Percentiles rank a stretch among this genome's conserved stretches.
Conservation (phyloP, 1,140 invertebrate genomes). For the Caenorhabditis latens region DNA sequence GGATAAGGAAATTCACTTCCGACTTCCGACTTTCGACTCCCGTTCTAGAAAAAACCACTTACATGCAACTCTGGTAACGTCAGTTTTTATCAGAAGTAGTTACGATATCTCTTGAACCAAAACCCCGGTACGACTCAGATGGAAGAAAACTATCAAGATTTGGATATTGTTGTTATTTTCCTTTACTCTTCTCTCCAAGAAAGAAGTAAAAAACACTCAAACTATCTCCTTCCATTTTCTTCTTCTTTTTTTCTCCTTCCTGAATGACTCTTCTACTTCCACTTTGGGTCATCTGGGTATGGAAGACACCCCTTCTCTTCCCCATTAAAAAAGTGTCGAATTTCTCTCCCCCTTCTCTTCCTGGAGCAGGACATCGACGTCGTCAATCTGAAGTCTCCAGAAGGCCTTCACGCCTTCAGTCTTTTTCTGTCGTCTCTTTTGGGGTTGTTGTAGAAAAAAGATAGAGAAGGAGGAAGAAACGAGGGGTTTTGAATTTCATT, state of each 20-base stretch:
- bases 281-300: slow-evolving; percentile 38
- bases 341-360: not conserved
- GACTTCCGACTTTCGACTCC: too few relatives aligned
- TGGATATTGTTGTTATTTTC: not conserved
- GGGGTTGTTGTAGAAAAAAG: not conserved
- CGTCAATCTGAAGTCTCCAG: slow-evolving; percentile 35
- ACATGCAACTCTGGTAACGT: too few relatives aligned
- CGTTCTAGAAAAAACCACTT: too few relatives aligned
- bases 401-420: slow-evolving; percentile 20
- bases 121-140: too few relatives aligned
- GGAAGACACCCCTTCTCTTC: slow-evolving; percentile 24
- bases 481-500: slow-evolving; percentile 26
- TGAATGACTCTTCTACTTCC: slow-evolving; percentile 35
- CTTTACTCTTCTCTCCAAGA: not conserved
- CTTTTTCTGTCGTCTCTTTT: not conserved
- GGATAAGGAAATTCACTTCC: too few relatives aligned
- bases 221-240: not conserved
- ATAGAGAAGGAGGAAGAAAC: not conserved
- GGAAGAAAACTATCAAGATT: not conserved
- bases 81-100: too few relatives aligned
- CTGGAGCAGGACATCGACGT: slow-evolving; percentile 7
- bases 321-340: slow-evolving; percentile 46
- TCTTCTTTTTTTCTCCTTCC: not conserved
- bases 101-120: too few relatives aligned
- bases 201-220: not conserved